Evolutionary conservation across 2,113 vertebrate species (phyloP).

Genomic region (Acrocephalus kingi): DNA sequence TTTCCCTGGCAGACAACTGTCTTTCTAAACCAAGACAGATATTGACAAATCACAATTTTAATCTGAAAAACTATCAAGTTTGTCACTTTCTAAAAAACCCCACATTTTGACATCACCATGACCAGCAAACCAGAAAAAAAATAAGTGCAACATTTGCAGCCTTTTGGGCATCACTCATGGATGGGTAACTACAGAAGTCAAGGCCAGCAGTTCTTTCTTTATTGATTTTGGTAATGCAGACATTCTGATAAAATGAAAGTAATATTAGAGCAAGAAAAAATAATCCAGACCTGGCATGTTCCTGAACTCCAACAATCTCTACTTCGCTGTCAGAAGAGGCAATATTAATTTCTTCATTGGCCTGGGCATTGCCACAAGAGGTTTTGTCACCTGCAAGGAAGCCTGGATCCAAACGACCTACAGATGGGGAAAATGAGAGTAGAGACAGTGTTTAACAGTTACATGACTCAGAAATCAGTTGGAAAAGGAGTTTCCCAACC

Average conservation of each 20-base stretch:
- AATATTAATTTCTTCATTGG: constrained; percentile 88
- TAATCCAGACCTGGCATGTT: constrained; percentile 85
- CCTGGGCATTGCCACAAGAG: constrained; percentile 70
- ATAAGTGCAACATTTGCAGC: neutral
- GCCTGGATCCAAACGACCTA: constrained; percentile 83
- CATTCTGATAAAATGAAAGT: neutral
- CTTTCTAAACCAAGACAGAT: too few relatives aligned
- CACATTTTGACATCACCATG: neutral
- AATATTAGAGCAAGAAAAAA: neutral
- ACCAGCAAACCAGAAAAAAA: neutral
- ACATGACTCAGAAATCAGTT: neutral
- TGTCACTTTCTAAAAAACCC: neutral
- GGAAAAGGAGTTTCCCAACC: neutral
- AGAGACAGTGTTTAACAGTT: neutral
- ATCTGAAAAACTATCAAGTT: neutral
- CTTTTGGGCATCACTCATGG: neutral
- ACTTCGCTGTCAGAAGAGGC: constrained; percentile 95
- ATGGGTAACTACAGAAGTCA: neutral
- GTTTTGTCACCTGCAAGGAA: constrained; percentile 78
- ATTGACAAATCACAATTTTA: neutral
- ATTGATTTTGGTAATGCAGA: neutral
- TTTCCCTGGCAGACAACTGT: too few relatives aligned
- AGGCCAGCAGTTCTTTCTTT: neutral
- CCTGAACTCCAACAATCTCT: constrained; percentile 95
- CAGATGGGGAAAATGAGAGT: constrained; percentile 31